phyloP scores from a whole-genome alignment of 1,140 invertebrate species.

The Andrena cerasifolii region DNA sequence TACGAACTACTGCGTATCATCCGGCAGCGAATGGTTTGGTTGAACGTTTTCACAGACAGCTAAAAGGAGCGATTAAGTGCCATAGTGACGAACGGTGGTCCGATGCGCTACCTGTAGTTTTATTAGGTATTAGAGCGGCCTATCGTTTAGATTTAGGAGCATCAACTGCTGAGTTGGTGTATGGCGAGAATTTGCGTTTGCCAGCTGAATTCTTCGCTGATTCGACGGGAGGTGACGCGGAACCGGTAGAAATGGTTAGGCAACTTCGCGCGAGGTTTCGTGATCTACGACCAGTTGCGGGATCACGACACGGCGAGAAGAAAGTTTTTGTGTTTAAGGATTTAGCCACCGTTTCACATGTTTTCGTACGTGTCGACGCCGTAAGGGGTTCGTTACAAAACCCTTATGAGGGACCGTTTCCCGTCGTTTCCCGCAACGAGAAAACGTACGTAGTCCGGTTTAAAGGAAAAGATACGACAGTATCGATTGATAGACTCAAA shows the following conservation, averaged over 20 bases:
- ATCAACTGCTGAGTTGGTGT: constrained; percentile 3
- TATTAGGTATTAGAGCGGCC: constrained; percentile 6
- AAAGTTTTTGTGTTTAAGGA: constrained; percentile 53
- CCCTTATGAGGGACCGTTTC: not conserved
- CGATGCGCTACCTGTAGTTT: not conserved
- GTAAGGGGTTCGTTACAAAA: constrained; percentile 20
- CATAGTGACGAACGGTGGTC: not conserved
- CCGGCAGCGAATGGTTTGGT: constrained; percentile 18
- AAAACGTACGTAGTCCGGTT: not conserved
- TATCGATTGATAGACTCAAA: not conserved
- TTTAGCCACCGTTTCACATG: constrained; percentile 42
- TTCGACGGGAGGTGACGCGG: not conserved
- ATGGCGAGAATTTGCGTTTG: constrained; percentile 4
- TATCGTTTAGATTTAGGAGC: constrained; percentile 11
- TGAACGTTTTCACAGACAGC: constrained; percentile 19
- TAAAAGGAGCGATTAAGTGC: constrained; percentile 29
- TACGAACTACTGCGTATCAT: constrained; percentile 14
- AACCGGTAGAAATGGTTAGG: not conserved
- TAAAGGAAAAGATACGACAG: not conserved
- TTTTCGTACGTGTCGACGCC: constrained; percentile 56
- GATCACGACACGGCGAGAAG: constrained; percentile 19
- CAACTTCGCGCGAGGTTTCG: not conserved
- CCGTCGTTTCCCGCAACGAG: not conserved
- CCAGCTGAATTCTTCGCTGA: constrained; percentile 25
- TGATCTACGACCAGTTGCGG: not conserved